A percentile compares a stretch with the other conserved stretches of the same genome.
Conservation (phyloP, 2,888 invertebrate species). For the Ochropacha duplaris region DNA sequence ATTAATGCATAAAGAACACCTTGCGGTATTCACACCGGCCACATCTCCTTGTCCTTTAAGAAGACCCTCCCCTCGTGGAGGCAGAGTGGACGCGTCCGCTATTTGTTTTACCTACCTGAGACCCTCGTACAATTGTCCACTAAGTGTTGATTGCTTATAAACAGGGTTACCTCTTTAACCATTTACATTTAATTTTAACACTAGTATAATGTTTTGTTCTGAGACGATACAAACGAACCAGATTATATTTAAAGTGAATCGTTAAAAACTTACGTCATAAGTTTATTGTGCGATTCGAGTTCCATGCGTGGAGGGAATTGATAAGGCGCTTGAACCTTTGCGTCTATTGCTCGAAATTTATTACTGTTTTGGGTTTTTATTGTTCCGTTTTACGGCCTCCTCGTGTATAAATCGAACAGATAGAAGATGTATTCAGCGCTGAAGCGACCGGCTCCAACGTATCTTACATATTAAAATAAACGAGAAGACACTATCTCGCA, state of each 20-base stretch:
- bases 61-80: constrained; percentile 67
- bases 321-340: constrained; percentile 82
- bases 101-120: constrained; percentile 77
- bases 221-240: constrained; percentile 13
- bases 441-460: constrained; percentile 73
- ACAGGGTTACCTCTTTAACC: constrained; percentile 65
- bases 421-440: constrained; percentile 79
- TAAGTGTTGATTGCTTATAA: constrained; percentile 81
- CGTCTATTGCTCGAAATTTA: constrained; percentile 83
- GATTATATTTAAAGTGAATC: constrained; percentile 1
- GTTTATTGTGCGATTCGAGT: constrained; percentile 75
- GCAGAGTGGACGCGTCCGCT: constrained; percentile 64
- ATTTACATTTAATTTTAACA: constrained; percentile 43
- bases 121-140: constrained; percentile 75
- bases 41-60: constrained; percentile 73
- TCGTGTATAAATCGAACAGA: constrained; percentile 81
- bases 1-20: constrained; percentile 77
- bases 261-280: constrained; percentile 66
- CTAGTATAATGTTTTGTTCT: constrained; percentile 6
- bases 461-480: constrained; percentile 33
- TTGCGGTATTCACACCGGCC: constrained; percentile 62
- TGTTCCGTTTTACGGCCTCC: constrained; percentile 83
- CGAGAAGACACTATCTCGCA: constrained; percentile 11
- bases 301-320: constrained; percentile 79
- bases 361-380: constrained; percentile 84